Evolutionary conservation across 2,113 vertebrate genomes (phyloP), one percentile per base, ranked within the genome.

Genomic region (Bubo bubo): DNA sequence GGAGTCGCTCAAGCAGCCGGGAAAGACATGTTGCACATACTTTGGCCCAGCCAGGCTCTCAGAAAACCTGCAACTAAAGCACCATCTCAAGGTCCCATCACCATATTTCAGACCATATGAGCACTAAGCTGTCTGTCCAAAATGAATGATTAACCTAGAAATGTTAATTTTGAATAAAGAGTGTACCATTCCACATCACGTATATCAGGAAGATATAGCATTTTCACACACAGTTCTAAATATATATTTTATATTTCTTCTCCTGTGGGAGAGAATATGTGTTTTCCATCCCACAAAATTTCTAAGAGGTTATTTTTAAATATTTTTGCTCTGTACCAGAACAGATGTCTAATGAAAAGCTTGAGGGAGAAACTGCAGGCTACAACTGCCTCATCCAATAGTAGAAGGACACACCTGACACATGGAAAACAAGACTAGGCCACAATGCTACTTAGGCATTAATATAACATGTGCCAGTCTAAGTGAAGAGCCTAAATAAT

Each of bases 321-420:
- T 85, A 72, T 59, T 90, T 92, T 67, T 85, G 41, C 66, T 85
- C 52, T 34, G 6, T 52, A 88, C 43, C n/a, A 72, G 39, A 91
- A 67, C 2, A 4, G 60, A 79, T 92, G 27, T 21, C 58, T 95
- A 90, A 93, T 79, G 81, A 96, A 93, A 90, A 95, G 66, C 74
- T 88, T 86, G 35, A 73, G 77, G 92, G 45, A 74, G 64, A 90
- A 91, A 82, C 64, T 79, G 52, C 70, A 85, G 52, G 56, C 43
- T 58, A 79, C 62, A 88, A 43, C 82, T 94, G 56, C 64, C 43
- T 92, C 79, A 88, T 79, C 16, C 59, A 68, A 35, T 82, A 53
- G 58, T 52, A 95, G 79, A 95, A 95, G 66, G 39, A 86, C 35
- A 64, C 74, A 68, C 34, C 12, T 85, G 90, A 60, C 85, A 90